Conservation (phyloP, 2,888 invertebrate species). For the Chloroclysta siterata region DNA sequence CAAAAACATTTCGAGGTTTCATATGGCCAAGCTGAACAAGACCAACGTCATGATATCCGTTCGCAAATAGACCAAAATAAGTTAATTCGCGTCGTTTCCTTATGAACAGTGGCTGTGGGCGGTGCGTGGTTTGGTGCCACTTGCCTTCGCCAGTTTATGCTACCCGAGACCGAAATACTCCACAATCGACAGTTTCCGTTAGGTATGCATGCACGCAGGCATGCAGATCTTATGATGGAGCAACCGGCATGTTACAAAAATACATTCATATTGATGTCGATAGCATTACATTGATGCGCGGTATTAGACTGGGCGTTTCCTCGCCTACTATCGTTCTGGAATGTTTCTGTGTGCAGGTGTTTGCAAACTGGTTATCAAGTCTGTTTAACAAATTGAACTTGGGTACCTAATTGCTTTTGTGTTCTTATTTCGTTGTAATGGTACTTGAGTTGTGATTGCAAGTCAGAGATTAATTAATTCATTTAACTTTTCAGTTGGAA, state of each 20-base stretch:
- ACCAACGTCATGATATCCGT: conserved; percentile 6
- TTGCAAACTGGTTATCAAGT: conserved; percentile 31
- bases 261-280: conserved; percentile 26
- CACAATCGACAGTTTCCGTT: conserved; percentile 76
- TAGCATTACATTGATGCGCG: conserved; percentile 19
- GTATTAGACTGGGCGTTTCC: conserved; percentile 23
- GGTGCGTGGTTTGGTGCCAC: conserved; percentile 45
- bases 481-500: conserved; percentile 13
- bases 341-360: conserved; percentile 26
- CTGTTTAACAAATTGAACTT: conserved; percentile 26
- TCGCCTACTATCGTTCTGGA: conserved; percentile 22
- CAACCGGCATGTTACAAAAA: conserved; percentile 36
- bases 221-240: conserved; percentile 49
- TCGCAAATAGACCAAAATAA: conserved; percentile 33
- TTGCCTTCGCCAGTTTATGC: conserved; percentile 66
- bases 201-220: conserved; percentile 56
- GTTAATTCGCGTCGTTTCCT: conserved; percentile 61
- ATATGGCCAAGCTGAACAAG: conserved; percentile 3
- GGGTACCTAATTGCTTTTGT: conserved; percentile 14
- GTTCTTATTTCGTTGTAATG: conserved; percentile 17
- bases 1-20: background rate
- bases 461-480: conserved; percentile 11
- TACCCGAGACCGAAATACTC: conserved; percentile 80
- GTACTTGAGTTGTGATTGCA: background rate
- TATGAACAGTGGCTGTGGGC: conserved; percentile 61